Evolutionary conservation across 1,140 invertebrate species (phyloP), one percentile per base, ranked within the genome.

Genomic region (Achatina immaculata): DNA sequence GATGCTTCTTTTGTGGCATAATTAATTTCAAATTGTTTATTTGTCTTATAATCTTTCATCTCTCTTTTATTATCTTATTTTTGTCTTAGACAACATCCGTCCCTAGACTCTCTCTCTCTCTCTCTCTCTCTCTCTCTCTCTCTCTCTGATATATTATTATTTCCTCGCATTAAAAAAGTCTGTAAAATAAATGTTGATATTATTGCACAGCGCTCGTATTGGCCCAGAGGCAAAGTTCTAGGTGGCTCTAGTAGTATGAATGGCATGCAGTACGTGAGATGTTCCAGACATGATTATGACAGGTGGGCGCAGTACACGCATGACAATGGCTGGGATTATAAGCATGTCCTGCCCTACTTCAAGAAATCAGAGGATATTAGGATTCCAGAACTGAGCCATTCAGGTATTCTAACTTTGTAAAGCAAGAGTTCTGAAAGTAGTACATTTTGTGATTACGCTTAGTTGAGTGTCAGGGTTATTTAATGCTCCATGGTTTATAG

Each of bases 201-300:
- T 38, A 74, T 40, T 55, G 7, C 1, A 38, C 82, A 83, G 82
- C 78, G 34, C 21, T n/a, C 38, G 14, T 79, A 58, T 65, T 80
- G 78, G 82, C 78, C 82, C 0, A 58, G 73, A 0, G 82, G 82
- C 4, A 83, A 77, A 40, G 72, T 80, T 4, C 48, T 83, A 3
- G 82, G 82, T 31, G 82, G 82, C 42, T 66, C n/a, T 42, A 80
- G 78, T 65, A 78, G 58, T 51, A 45, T 80, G n/a, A 83, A 83
- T 40, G 78, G 40, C 51, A 80, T 74, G 69, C 31, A 71, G 21
- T 83, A 83, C 65, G 74, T 83, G 24, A 92, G 98, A 28, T 98
- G 97, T 0, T 98, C 98, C 87, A 94, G 94, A 82, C 94, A 94
- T 81, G 98, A 99, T 89, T 99, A 98, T 88, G 96, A 99, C 86